phyloP scores from a whole-genome alignment of 1,140 invertebrate species.

The Brachionus koreanus region DNA sequence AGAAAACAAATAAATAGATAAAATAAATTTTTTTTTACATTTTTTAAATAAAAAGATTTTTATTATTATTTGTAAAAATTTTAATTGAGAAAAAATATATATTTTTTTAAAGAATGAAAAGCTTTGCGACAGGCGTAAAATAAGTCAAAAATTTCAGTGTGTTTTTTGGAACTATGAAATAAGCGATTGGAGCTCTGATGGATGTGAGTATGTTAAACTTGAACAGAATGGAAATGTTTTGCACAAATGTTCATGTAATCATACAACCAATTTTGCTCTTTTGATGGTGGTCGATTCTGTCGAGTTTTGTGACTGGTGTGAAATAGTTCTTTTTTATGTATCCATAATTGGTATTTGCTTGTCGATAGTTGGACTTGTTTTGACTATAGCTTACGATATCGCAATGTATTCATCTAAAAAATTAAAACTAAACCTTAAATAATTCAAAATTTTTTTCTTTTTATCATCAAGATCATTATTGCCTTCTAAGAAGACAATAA shows the following conservation, averaged over 20 bases:
- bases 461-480: neutral
- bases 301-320: constrained; percentile 20
- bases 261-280: constrained; percentile 17
- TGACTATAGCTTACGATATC: neutral
- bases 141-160: neutral
- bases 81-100: too few relatives aligned
- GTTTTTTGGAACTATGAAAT: neutral
- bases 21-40: too few relatives aligned
- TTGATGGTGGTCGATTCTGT: constrained; percentile 13
- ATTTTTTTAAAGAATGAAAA: neutral
- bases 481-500: neutral
- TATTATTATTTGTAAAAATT: too few relatives aligned
- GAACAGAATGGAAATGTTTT: neutral
- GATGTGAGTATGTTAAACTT: neutral
- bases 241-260: constrained; percentile 14
- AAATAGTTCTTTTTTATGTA: neutral
- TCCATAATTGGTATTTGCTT: constrained; percentile 3
- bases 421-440: neutral
- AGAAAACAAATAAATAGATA: too few relatives aligned
- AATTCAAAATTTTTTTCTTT: too few relatives aligned
- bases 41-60: too few relatives aligned
- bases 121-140: neutral
- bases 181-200: neutral
- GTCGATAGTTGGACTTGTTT: neutral
- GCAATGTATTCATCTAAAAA: neutral